Conservation (phyloP, 1,140 invertebrate species). For the Saccostrea echinata region DNA sequence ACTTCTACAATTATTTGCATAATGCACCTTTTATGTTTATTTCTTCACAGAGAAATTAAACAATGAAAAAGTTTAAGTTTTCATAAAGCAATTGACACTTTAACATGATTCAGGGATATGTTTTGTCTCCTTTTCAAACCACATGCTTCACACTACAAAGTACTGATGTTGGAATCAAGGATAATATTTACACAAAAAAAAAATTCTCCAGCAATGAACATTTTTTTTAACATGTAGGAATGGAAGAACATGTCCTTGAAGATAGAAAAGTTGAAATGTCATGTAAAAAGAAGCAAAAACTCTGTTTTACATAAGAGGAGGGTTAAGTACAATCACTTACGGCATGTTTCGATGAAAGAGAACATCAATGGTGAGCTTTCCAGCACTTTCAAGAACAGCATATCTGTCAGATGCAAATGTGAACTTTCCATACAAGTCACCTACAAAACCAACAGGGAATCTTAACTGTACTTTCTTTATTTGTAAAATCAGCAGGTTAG, state of each 20-base stretch:
- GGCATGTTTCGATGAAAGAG: slow-evolving; percentile 73
- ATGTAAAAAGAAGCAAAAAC: not conserved
- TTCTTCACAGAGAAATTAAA: not conserved
- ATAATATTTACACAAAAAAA: too few relatives aligned
- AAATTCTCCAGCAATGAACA: too few relatives aligned
- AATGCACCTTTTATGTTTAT: slow-evolving; percentile 29
- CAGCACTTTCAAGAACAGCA: slow-evolving; percentile 76
- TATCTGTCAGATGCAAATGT: slow-evolving; percentile 75
- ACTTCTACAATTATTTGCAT: not conserved
- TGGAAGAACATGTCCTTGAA: slow-evolving; percentile 5
- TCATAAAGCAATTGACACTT: not conserved
- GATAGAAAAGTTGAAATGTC: not conserved
- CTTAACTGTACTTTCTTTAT: not conserved
- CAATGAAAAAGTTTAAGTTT: not conserved
- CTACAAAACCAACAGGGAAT: slow-evolving; percentile 56
- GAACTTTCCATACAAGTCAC: slow-evolving; percentile 75
- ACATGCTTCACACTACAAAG: not conserved
- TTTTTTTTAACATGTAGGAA: not conserved
- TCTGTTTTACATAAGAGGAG: not conserved
- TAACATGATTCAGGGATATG: not conserved
- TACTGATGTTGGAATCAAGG: not conserved
- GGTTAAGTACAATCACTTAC: slow-evolving; percentile 62
- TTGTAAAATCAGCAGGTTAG: not conserved
- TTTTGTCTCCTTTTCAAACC: not conserved
- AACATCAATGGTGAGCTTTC: slow-evolving; percentile 72